A percentile compares a stretch with the other conserved stretches of the same genome.
Conservation (phyloP, 2,113 vertebrate genomes). For the Trichechus manatus region DNA sequence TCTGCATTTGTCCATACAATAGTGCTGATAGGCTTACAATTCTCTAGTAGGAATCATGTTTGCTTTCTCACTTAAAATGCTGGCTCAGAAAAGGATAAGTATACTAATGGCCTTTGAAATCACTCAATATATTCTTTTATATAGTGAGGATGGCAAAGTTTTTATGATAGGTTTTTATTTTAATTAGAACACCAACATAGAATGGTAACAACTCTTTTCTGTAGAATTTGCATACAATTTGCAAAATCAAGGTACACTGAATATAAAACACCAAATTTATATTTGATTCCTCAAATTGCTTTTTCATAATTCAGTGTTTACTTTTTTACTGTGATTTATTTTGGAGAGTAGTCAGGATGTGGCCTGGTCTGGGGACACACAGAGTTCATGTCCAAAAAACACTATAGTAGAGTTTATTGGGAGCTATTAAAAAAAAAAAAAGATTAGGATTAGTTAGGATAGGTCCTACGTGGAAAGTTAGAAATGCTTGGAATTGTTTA, state of each 20-base stretch:
- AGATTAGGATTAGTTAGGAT: not conserved
- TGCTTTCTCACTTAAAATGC: conserved; percentile 6
- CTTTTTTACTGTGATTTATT: conserved; percentile 15
- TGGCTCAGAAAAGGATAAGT: not conserved
- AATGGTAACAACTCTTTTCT: not conserved
- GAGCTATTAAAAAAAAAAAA: not conserved
- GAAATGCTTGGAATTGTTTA: not conserved
- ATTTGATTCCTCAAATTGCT: not conserved
- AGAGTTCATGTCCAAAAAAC: not conserved
- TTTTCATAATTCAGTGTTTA: conserved; percentile 29
- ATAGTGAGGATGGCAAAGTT: not conserved
- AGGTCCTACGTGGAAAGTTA: not conserved
- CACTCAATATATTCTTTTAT: not conserved
- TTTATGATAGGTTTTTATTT: not conserved
- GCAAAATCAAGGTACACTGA: not conserved
- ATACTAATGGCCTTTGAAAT: conserved; percentile 30
- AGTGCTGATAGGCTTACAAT: conserved; percentile 5
- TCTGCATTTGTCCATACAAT: not conserved
- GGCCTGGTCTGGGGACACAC: not conserved
- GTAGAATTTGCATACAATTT: conserved; percentile 20
- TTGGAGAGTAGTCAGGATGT: not conserved
- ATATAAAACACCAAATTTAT: conserved; percentile 32
- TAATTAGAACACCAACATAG: not conserved
- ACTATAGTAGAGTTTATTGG: not conserved
- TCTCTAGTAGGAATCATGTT: not conserved